These are phyloP conservation scores for Crypturellus undulatus DNA, from an alignment of 2,113 vertebrate species.

Conservation along the genomic window DNA sequence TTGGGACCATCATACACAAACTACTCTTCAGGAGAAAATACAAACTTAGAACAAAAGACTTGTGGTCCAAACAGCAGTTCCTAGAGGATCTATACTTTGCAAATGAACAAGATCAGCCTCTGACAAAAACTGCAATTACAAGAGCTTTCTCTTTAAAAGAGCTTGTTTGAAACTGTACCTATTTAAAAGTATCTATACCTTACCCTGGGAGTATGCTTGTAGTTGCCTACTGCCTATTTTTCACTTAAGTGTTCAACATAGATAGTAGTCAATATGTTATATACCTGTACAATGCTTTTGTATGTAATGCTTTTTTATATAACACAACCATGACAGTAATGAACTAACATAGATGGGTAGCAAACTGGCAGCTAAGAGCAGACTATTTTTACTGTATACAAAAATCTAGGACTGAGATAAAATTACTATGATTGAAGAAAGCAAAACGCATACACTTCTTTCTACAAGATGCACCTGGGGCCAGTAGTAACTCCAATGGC, in stretches of 20 bases:
- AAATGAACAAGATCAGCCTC: not conserved
- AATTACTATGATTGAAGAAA: not conserved
- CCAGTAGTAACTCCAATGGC: not conserved
- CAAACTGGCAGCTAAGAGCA: not conserved
- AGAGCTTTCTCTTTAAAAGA: not conserved
- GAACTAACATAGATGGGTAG: not conserved
- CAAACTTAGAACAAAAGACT: not conserved
- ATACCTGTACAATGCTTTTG: not conserved
- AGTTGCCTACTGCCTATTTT: not conserved
- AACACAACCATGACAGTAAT: not conserved
- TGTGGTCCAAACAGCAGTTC: not conserved
- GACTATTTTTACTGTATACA: not conserved
- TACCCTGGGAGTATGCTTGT: not conserved
- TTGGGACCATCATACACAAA: accelerated
- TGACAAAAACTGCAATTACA: not conserved
- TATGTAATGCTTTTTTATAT: not conserved
- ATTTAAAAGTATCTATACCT: not conserved
- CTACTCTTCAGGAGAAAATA: not conserved
- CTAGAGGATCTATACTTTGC: not conserved
- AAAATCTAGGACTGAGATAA: not conserved
- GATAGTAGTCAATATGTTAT: not conserved
- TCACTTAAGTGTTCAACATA: not conserved
- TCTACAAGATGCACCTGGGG: not conserved
- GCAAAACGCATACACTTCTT: not conserved
- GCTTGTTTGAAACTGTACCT: not conserved